Conservation (phyloP, 2,888 invertebrate species). For the Opisthograptis luteolata region DNA sequence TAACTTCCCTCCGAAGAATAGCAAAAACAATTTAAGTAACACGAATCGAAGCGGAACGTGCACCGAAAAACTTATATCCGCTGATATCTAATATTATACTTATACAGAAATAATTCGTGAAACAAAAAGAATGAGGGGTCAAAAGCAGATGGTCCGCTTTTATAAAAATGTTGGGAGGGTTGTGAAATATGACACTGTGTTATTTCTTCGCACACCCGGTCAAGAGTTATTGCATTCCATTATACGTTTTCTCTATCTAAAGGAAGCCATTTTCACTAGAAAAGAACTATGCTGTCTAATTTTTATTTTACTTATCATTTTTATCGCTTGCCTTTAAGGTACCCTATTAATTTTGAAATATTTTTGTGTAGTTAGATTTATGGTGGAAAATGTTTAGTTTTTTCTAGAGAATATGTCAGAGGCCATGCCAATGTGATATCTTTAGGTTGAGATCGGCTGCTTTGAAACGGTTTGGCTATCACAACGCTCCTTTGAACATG, state of each 20-base stretch:
- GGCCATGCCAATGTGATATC: constrained; percentile 7
- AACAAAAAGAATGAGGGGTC: constrained; percentile 84
- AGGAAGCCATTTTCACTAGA: constrained; percentile 83
- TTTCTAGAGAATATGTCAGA: constrained; percentile 17
- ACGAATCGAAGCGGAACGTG: constrained; percentile 54
- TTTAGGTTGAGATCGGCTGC: constrained; percentile 44
- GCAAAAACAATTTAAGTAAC: constrained; percentile 10
- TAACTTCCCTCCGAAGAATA: neutral
- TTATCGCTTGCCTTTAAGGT: constrained; percentile 47
- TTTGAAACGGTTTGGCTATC: constrained; percentile 53
- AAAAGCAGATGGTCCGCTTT: constrained; percentile 84
- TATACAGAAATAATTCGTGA: constrained; percentile 80
- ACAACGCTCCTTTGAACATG: constrained; percentile 65
- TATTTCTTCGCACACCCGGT: constrained; percentile 85
- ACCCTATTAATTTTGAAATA: neutral
- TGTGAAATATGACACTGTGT: constrained; percentile 84
- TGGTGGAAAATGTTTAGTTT: neutral
- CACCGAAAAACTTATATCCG: constrained; percentile 54
- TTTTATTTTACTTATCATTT: constrained; percentile 74
- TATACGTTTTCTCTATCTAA: constrained; percentile 83
- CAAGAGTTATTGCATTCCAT: constrained; percentile 85
- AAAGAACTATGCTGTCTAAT: constrained; percentile 80
- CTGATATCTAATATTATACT: constrained; percentile 70
- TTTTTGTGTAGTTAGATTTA: constrained; percentile 8
- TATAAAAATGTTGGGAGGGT: constrained; percentile 84